A percentile compares a stretch with the other conserved stretches of the same genome.
Conservation (phyloP, 2,797 vertebrate genomes). For the Poecilia wingei region DNA sequence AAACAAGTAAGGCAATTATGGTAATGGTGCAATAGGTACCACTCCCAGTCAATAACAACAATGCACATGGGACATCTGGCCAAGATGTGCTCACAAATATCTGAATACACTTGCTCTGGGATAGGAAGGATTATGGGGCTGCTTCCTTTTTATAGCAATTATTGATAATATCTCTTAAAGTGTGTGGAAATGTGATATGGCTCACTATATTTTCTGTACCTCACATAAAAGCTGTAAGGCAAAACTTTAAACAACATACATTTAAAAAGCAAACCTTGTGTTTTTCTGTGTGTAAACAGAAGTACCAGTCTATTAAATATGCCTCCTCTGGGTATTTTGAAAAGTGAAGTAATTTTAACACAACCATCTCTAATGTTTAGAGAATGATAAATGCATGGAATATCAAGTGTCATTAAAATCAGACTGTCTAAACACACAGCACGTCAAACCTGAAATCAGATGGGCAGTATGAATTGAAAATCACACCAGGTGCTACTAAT, state of each 20-base stretch:
- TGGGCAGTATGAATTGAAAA: not conserved
- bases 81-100: slow-evolving; percentile 31
- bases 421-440: not conserved
- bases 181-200: not conserved
- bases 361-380: not conserved
- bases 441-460: not conserved
- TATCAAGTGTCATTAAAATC: not conserved
- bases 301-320: not conserved
- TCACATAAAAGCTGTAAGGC: not conserved
- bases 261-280: not conserved
- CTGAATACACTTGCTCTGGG: slow-evolving; percentile 16
- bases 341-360: not conserved
- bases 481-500: not conserved
- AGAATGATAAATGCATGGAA: not conserved
- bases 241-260: not conserved
- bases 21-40: slow-evolving; percentile 87
- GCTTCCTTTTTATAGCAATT: not conserved
- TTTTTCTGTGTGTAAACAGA: not conserved
- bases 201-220: not conserved
- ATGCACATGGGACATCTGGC: slow-evolving; percentile 89
- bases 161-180: not conserved
- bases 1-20: slow-evolving; percentile 91
- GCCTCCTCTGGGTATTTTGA: not conserved
- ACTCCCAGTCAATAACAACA: slow-evolving; percentile 78
- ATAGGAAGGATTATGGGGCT: not conserved